Evolutionary conservation across 2,797 vertebrate genomes (phyloP), one percentile per base, ranked within the genome.

Genomic region (Chaetophractus vellerosus): DNA sequence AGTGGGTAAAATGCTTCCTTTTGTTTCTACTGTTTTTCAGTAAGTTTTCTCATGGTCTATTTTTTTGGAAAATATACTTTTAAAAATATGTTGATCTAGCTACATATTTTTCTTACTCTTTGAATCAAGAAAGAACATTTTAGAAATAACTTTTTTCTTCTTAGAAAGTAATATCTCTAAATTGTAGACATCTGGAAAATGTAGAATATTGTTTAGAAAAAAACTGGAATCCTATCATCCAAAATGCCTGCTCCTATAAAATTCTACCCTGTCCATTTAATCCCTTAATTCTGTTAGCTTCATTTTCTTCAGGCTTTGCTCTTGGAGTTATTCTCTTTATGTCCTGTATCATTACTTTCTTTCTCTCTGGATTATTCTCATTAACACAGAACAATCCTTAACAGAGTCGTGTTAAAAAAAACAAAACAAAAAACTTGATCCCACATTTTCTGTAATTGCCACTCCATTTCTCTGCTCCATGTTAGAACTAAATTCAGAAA

Each of bases 41-140:
- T 78, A 75, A 61, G 88, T 92, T 90, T 66, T 66, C 9, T 76
- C 18, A 21, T 91, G 50, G 19, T 78, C 7, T 89, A 33, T 28
- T 91, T 90, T 88, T n/a, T 68, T 50, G 85, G 28, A 76, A 87
- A 92, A 79, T 18, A n/a, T 11, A 61, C 57, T 64, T 72, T 94
- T 76, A 86, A 86, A 86, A 81, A 28, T 61, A 41, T 82, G 26
- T 95, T 86, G 12, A 33, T 78, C 15, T 91, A 24, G 36, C n/a
- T 80, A 23, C 16, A 16, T 87, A 71, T 81, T 72, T 88, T 94
- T 79, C 26, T 88, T 82, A 0, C 18, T 66, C 24, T 78, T 96
- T 92, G 18, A 95, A 88, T 82, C 6, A 79, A 68, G n/a, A 92
- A 80, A 90, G 7, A 81, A 82, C 88, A 26, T 80, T 90, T 90